Evolutionary conservation across 92 coral and sea anemone species (phyloP), one percentile per base, ranked within the genome.

Genomic region (Siderastrea siderea): DNA sequence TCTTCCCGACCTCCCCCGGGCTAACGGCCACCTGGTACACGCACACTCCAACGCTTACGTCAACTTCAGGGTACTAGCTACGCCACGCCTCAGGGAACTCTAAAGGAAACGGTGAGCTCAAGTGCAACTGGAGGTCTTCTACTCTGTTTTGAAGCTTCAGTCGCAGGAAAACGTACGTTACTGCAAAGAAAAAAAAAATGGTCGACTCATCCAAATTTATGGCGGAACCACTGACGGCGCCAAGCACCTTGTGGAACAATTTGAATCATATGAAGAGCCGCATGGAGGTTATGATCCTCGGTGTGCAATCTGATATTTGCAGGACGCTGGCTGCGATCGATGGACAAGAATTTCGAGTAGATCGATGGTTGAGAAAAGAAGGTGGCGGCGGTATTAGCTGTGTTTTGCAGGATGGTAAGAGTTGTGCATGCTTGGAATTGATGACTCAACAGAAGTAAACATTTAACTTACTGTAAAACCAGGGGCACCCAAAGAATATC

Each of bases 311-410:
- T 3, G 95, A 94, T 19, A 78, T 97, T 80, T 97, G 99, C 71
- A 86, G 79, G 69, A 88, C 71, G 62, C 87, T 97, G 17, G 86
- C 96, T 1, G 90, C 87, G 16, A 75, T 95, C 48, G 99, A 97
- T 75, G 98, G 97, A 8, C 66, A 87, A 47, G 87, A 93, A 7
- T 97, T 97, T 79, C 81, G 71, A n/a, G 96, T 97, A 14, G 99
- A 97, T 78, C 95, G 98, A 11, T 97, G 99, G 99, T 87, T 87
- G 86, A 75, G 99, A 15, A 86, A 94, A 64, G 94, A 93, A 74
- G 99, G 99, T 7, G 99, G 99, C 3, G 99, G 99, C 6, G 99
- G 99, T 0, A 92, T 97, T 2, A 84, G 97, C 55, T 97, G 99
- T 77, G 95, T 97, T 9, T 67, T 97, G 53, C 98, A 97, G 73